A percentile compares a stretch with the other conserved stretches of the same genome.
Evolutionary conservation across 2,797 vertebrate species (phyloP).

Genomic region (Erethizon dorsatum): DNA sequence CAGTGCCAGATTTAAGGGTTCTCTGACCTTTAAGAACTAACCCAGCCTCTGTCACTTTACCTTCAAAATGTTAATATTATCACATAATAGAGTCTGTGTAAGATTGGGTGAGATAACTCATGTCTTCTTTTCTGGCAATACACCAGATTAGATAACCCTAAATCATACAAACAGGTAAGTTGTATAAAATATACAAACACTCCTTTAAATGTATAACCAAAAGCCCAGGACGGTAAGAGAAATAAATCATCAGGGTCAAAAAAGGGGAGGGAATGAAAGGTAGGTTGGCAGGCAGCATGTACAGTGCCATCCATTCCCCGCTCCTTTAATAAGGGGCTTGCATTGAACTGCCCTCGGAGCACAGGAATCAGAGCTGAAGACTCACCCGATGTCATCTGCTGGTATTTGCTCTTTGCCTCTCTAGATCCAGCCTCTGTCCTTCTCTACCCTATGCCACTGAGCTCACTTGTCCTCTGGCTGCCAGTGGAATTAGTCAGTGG

Average conservation of each 20-base stretch:
- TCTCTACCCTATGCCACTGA: background rate
- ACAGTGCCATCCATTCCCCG: background rate
- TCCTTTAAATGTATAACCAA: background rate
- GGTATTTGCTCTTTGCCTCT: background rate
- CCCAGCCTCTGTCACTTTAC: background rate
- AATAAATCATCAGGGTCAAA: background rate
- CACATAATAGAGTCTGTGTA: background rate
- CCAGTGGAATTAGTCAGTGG: background rate
- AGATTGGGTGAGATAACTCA: background rate
- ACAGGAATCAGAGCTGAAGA: background rate
- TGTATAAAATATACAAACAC: conserved; percentile 17
- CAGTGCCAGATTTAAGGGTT: background rate
- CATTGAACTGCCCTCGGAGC: background rate
- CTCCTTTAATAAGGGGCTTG: background rate
- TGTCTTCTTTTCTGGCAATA: conserved; percentile 24
- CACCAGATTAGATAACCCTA: background rate
- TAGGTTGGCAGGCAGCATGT: background rate
- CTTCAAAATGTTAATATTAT: conserved; percentile 29
- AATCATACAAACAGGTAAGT: background rate
- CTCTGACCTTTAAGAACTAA: background rate
- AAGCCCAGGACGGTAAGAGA: background rate
- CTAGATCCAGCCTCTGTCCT: background rate
- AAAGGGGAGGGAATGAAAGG: background rate
- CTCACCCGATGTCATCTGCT: background rate
- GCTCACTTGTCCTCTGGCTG: background rate